Evolutionary conservation across 2,113 vertebrate species (phyloP).

Genomic region (Petromus typicus): DNA sequence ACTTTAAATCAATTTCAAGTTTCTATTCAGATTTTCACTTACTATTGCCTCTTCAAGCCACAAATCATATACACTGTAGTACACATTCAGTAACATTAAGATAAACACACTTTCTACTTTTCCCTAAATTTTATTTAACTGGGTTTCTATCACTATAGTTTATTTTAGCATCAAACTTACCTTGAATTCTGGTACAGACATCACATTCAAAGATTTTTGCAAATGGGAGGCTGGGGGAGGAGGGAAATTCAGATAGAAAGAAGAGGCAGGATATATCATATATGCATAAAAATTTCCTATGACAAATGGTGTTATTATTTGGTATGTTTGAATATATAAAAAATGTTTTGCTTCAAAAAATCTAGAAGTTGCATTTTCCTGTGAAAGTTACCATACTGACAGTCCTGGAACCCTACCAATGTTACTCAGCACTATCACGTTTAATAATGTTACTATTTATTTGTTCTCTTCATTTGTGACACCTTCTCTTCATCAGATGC

Average conservation of each 20-base stretch:
- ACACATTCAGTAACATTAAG: neutral
- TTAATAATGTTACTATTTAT: too few species aligned
- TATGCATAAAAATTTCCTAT: too few species aligned
- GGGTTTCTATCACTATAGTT: neutral
- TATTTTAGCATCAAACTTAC: constrained; percentile 2
- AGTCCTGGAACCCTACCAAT: neutral
- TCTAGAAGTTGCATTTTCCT: neutral
- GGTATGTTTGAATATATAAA: too few species aligned
- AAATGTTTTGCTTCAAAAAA: neutral
- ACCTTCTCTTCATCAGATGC: neutral
- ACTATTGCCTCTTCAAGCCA: neutral
- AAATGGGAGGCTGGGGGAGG: too few species aligned
- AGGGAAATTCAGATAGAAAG: too few species aligned
- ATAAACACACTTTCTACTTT: neutral
- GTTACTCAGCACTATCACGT: neutral
- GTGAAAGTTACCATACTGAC: neutral
- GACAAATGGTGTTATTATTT: too few species aligned
- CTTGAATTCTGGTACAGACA: neutral
- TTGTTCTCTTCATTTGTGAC: neutral
- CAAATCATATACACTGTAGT: neutral
- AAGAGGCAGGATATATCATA: too few species aligned
- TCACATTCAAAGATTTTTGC: neutral
- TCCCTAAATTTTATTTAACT: neutral
- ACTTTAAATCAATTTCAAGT: constrained; percentile 7
- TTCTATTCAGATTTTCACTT: neutral